Percentiles rank a stretch among this genome's conserved stretches.
Conservation (phyloP, 2,888 invertebrate species). For the Cristatella mucedo region DNA sequence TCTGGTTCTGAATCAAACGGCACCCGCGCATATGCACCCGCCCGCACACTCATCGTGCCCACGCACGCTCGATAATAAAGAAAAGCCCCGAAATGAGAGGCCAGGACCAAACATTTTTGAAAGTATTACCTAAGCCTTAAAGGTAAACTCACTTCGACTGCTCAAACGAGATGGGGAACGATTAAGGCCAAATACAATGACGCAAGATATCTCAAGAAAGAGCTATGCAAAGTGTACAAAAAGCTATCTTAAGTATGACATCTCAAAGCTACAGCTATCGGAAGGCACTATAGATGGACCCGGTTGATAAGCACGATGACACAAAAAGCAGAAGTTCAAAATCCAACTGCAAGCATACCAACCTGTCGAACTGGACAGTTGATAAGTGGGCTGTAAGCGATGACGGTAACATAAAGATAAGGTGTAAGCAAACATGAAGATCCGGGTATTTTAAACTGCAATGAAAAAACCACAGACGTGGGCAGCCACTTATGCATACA, state of each 20-base stretch:
- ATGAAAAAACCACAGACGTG: slow-evolving; percentile 21
- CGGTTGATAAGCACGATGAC: background rate
- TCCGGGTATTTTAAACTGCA: slow-evolving; percentile 54
- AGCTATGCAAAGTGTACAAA: background rate
- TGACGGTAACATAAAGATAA: slow-evolving; percentile 55
- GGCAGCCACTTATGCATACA: no score
- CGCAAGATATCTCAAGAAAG: background rate
- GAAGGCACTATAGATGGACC: background rate
- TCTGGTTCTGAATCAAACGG: no score
- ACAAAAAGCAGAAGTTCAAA: background rate
- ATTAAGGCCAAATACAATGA: background rate
- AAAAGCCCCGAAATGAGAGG: no score
- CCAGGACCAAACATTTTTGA: no score
- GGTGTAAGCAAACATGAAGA: slow-evolving; percentile 48
- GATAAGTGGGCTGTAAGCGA: slow-evolving; percentile 59
- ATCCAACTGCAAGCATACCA: slow-evolving; percentile 12
- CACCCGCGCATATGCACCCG: no score
- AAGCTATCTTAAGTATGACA: background rate
- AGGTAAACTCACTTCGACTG: no score
- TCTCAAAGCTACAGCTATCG: background rate
- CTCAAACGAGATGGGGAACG: no score
- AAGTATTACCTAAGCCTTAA: no score
- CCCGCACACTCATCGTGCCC: no score
- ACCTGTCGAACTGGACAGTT: slow-evolving; percentile 54
- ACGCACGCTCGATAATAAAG: no score